Conservation (phyloP, 2,888 invertebrate genomes). For the Scaptomyza tumidula region DNA sequence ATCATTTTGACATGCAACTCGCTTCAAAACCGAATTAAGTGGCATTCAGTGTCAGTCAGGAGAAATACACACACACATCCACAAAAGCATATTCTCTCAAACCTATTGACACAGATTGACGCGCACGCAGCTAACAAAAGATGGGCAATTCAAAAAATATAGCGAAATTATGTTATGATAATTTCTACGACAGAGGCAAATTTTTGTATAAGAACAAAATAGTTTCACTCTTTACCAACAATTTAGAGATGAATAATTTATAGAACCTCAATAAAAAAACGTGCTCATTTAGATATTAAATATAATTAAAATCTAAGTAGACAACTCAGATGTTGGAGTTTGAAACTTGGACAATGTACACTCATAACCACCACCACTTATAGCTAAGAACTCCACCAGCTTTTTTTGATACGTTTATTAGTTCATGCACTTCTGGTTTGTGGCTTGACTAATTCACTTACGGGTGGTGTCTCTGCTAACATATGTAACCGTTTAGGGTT, state of each 20-base stretch:
- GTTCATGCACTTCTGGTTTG: background rate
- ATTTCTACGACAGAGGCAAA: background rate
- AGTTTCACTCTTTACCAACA: background rate
- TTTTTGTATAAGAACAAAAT: background rate
- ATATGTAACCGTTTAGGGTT: background rate
- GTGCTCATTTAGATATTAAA: background rate
- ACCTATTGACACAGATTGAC: constrained; percentile 69
- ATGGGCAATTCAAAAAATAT: constrained; percentile 26
- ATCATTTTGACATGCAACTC: constrained; percentile 83
- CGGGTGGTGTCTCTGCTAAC: constrained; percentile 1
- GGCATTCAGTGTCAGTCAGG: constrained; percentile 76
- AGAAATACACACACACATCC: constrained; percentile 27
- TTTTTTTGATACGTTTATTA: background rate
- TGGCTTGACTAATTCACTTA: background rate
- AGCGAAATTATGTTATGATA: background rate
- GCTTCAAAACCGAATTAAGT: constrained; percentile 83
- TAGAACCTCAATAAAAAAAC: background rate
- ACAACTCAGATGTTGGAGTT: background rate
- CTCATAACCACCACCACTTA: background rate
- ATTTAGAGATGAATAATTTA: background rate
- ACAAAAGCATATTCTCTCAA: background rate
- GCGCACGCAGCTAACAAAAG: constrained; percentile 51
- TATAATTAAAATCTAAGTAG: background rate
- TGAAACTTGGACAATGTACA: background rate
- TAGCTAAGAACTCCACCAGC: background rate